Evolutionary conservation across 2,797 vertebrate genomes (phyloP), one percentile per base, ranked within the genome.

Genomic region (Argyrosomus regius): DNA sequence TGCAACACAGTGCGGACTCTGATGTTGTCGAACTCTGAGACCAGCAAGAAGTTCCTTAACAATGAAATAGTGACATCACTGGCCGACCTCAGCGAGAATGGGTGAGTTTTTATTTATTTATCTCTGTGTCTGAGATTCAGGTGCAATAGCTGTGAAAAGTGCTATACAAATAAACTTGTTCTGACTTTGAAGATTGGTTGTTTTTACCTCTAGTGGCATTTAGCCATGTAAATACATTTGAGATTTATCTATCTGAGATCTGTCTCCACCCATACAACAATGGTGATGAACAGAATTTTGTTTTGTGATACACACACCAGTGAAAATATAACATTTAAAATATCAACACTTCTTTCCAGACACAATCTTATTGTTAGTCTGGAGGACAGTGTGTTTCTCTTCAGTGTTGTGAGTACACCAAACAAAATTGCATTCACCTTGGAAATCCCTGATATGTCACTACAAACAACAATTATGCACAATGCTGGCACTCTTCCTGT

Each of bases 1-100:
- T 98, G 97, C 92, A 95, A 87, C 84, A 96, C 96, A 9, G 89
- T 94, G 61, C 88, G 93, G 77, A 95, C 93, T 84, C 94, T 98
- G 88, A 85, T 97, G 83, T 53, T 93, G 72, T 93, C 95, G 0
- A 95, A 97, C 80, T 88, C 93, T 0, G 95, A 96, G 53, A 5
- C 90, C 91, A 94, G 93, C 91, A 98, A 96, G 86, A 96, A 95
- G 72, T 68, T 95, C 69, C 63, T 99, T 45, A 93, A 75, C 48
- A 62, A 46, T 43, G 90, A 91, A 1, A 74, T 97, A 88, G 48
- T 98, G 78, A 90, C 82, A 75, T 92, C 94, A 0, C 80, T 98
- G 82, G 72, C 90, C 48, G 88, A 91, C 63, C 88, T 98, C 79
- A 96, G 96, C 54, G 87, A 93, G 63, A 94, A 91, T 1, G 64